Base-by-base conservation (phyloP, 2,113 vertebrate species). In the Calypte anna region DNA sequence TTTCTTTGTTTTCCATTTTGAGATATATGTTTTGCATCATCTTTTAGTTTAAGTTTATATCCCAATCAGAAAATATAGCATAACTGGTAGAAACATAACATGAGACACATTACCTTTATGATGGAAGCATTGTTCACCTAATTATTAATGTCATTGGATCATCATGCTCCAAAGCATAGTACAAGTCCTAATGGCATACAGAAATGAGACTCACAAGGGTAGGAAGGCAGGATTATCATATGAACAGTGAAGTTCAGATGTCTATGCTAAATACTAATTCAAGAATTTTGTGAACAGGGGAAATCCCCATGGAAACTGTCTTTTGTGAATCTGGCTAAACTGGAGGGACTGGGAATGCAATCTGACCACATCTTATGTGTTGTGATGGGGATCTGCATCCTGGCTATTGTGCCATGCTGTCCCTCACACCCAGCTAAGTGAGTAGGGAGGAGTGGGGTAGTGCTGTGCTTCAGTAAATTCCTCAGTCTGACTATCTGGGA, bases 351-450 rank as follows among this genome's bases (percentile, higher is more conserved):
- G 13, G 21, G 28, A 85, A 19, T 1, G 3, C 7, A 7, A 22
- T 53, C 10, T 82, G 21, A 76, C 23, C 8, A 40, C 21, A 22
- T 53, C 12, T 55, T 57, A 6, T 21, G 20, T 8, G 9, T 7
- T 73, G 46, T 30, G 31, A 28, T 46, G 33, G 24, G 24, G 38
- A 31, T 66, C 55, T 82, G 7, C 7, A 48, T n/a, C 44, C n/a
- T 38, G 61, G 30, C 23, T 12, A 46, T 44, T 8, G 5, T 82
- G 20, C 20, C 14, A 44, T 50, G 10, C 4, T 78, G 20, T n/a
- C 5, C n/a, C 6, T 33, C 31, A 23, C 33, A 31, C 27, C 11
- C 44, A 24, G 7, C 46, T 66, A 15, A 2, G 0, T 13, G 14
- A 74, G 11, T 12, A 36, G 33, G 55, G 44, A 23, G 23, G 12